These are phyloP conservation scores for Sarcophilus harrisii DNA, from an alignment of 2,797 vertebrate species.

Conservation along the genomic window DNA sequence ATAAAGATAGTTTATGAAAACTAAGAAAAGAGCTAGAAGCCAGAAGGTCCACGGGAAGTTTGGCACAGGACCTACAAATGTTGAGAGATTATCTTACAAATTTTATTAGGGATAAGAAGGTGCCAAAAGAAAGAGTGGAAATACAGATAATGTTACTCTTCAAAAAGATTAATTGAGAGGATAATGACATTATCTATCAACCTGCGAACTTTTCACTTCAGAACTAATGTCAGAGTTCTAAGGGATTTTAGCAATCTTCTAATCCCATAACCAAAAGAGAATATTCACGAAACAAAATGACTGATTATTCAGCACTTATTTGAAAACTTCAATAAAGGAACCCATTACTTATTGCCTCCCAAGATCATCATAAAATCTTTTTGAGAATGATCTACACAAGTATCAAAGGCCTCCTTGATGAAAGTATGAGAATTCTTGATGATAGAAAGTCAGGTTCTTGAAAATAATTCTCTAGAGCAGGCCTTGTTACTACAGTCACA, in stretches of 20 bases:
- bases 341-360: too few species aligned
- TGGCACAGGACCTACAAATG: not conserved
- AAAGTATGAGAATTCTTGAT: not conserved
- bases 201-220: not conserved
- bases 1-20: too few species aligned
- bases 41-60: not conserved
- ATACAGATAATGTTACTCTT: not conserved
- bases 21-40: not conserved
- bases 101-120: not conserved
- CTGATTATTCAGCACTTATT: not conserved
- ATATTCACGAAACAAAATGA: not conserved
- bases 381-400: not conserved
- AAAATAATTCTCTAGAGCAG: not conserved
- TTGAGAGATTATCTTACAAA: not conserved
- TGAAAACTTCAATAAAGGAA: not conserved
- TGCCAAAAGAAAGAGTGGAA: not conserved
- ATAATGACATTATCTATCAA: not conserved
- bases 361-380: not conserved
- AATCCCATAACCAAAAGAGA: not conserved
- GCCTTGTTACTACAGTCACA: not conserved
- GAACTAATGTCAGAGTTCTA: not conserved
- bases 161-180: not conserved
- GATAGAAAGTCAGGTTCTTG: not conserved
- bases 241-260: not conserved
- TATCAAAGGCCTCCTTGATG: not conserved